These are phyloP conservation scores for Grallaria varia DNA, from an alignment of 2,113 vertebrate species.

Conservation along the genomic window DNA sequence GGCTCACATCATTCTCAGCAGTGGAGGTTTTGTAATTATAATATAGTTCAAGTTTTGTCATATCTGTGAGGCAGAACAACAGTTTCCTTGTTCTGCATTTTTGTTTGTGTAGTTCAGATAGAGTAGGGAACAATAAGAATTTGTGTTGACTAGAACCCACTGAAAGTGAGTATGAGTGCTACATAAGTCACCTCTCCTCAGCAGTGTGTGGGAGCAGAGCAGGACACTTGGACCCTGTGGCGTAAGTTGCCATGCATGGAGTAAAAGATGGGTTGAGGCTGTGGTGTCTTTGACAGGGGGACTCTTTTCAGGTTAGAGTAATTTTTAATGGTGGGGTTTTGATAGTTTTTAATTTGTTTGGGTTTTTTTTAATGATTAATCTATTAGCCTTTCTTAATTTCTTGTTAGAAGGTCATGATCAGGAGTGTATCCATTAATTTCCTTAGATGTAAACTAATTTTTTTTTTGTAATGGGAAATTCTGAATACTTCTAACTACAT, in stretches of 20 bases:
- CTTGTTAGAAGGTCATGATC: neutral
- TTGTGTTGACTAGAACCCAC: neutral
- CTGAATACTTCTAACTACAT: neutral
- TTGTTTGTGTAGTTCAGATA: neutral
- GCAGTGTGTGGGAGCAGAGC: neutral
- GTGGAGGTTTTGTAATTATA: neutral
- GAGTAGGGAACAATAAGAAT: neutral
- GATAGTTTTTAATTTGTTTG: neutral
- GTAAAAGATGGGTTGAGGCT: too few relatives aligned
- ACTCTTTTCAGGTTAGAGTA: neutral
- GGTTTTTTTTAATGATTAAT: neutral
- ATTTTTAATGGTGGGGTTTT: neutral
- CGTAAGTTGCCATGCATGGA: rapidly evolving
- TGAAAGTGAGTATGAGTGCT: neutral
- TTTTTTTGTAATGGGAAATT: neutral
- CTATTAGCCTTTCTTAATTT: neutral
- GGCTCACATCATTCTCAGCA: neutral
- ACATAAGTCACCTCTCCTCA: neutral
- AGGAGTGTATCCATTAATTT: neutral
- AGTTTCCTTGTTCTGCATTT: neutral
- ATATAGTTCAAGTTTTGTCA: neutral
- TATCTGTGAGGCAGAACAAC: neutral
- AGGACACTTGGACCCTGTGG: rapidly evolving
- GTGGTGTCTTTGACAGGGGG: neutral
- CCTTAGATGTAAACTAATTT: neutral